Evolutionary conservation across 2,797 vertebrate genomes (phyloP).

Genomic region (Micropoecilia bifurca): DNA sequence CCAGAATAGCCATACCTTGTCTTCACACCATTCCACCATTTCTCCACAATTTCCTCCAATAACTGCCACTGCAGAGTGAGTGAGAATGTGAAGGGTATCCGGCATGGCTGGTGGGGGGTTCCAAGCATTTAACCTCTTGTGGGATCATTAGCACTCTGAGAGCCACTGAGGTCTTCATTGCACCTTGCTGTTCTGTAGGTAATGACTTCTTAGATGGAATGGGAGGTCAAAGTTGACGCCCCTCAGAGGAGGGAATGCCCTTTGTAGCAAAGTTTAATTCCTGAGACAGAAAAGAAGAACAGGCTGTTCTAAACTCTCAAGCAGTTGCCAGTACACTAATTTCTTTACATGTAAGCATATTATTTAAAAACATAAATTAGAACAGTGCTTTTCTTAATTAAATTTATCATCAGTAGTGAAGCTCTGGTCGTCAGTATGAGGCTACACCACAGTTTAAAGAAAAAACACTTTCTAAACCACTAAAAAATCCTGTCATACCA

Average conservation of each 20-base stretch:
- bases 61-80: slow-evolving; percentile 1
- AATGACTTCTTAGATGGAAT: slow-evolving; percentile 4
- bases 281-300: not conserved
- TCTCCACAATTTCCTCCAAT: not conserved
- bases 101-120: not conserved
- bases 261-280: not conserved
- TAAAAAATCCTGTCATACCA: not conserved
- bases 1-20: too few species aligned
- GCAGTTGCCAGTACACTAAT: not conserved
- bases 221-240: slow-evolving; percentile 9
- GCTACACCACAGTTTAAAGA: not conserved
- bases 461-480: not conserved
- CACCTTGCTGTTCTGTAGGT: slow-evolving; percentile 2
- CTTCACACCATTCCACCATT: not conserved
- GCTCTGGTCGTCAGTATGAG: not conserved
- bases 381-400: not conserved
- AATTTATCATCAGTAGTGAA: not conserved
- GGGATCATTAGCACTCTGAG: slow-evolving; percentile 11
- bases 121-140: slow-evolving; percentile 14
- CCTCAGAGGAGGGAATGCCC: not conserved
- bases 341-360: not conserved
- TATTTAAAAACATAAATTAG: not conserved
- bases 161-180: slow-evolving; percentile 10
- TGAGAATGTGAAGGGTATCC: not conserved
- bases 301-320: not conserved